Evolutionary conservation across 2,797 vertebrate genomes (phyloP), one percentile per base, ranked within the genome.

Genomic region (Craterocephalus amniculus): DNA sequence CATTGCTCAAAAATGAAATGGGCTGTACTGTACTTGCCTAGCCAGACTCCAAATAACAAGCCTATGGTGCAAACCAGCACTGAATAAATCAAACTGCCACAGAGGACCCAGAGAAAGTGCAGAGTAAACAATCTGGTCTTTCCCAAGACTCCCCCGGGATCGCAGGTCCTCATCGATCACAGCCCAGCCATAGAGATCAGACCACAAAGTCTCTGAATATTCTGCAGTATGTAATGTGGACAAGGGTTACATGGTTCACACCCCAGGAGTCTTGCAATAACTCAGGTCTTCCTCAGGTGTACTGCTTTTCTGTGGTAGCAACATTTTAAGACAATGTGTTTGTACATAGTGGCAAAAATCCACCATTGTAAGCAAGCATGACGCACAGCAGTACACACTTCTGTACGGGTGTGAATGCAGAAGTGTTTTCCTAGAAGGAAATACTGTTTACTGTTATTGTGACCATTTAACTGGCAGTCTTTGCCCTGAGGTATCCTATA

Each of bases 51-150:
- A 57, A 76, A 79, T 85, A 80, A 85, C 62, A 83, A 78, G 79
- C 56, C 74, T 34, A 70, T 52, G 83, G 81, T 80, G 84, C 77
- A 84, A 70, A 86, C 60, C 80, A 68, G 83, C 74, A 32, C 32
- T 7, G 67, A 74, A 93, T 94, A 93, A 94, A 93, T 94, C 93
- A 94, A 89, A 80, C 84, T 92, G 92, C 86, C 90, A 89, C 75
- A 27, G 72, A 67, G 79, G 84, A 83, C 87, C 71, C 2, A 22
- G 85, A 90, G 91, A 92, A 93, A 94, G 88, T 92, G 91, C 93
- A 91, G 89, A 84, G 88, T 93, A 94, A 93, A 94, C 93, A 94
- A 89, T 88, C 82, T 36, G 78, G 79, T 80, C 83, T 86, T 92
- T 93, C 91, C 88, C 91, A 92, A 74, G 84, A 82, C 85, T 92